A percentile compares a stretch with the other conserved stretches of the same genome.
Evolutionary conservation across 37 sponge, comb jelly and placozoan genomes (phyloP).

Genomic region (Trichoplax adhaerens): DNA sequence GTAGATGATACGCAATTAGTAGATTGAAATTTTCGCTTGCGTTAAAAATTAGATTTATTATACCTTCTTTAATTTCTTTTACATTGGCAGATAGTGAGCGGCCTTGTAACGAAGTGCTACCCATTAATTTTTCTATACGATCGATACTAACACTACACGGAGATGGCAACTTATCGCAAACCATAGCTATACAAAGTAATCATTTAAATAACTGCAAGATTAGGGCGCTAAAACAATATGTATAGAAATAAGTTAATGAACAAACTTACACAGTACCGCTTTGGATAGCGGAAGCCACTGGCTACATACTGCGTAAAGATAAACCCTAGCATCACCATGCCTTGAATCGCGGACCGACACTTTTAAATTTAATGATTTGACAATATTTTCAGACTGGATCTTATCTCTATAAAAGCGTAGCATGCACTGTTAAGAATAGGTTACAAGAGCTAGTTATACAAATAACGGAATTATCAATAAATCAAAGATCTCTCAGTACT

Average conservation of each 20-base stretch:
- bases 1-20: neutral
- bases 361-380: slow-evolving; percentile 47
- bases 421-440: neutral
- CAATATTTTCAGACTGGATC: slow-evolving; percentile 72
- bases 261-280: slow-evolving; percentile 31
- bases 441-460: neutral
- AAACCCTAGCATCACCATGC: slow-evolving; percentile 38
- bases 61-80: slow-evolving; percentile 50
- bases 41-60: neutral
- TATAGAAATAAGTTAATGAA: too few relatives aligned
- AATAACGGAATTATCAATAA: neutral
- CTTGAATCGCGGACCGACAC: slow-evolving; percentile 58
- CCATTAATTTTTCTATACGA: slow-evolving; percentile 70
- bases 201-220: neutral
- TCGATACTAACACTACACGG: slow-evolving; percentile 48
- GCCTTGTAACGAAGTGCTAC: slow-evolving; percentile 27
- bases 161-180: slow-evolving; percentile 46
- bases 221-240: neutral
- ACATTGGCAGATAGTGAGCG: slow-evolving; percentile 52
- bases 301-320: slow-evolving; percentile 64
- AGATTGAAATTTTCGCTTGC: slow-evolving; percentile 1
- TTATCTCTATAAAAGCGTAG: slow-evolving; percentile 45
- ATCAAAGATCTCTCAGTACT: slow-evolving; percentile 1
- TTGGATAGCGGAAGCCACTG: slow-evolving; percentile 89
- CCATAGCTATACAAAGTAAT: slow-evolving; percentile 40